These are phyloP conservation scores for Drosophila saltans DNA, from an alignment of 1,140 invertebrate genomes.

Conservation along the genomic window DNA sequence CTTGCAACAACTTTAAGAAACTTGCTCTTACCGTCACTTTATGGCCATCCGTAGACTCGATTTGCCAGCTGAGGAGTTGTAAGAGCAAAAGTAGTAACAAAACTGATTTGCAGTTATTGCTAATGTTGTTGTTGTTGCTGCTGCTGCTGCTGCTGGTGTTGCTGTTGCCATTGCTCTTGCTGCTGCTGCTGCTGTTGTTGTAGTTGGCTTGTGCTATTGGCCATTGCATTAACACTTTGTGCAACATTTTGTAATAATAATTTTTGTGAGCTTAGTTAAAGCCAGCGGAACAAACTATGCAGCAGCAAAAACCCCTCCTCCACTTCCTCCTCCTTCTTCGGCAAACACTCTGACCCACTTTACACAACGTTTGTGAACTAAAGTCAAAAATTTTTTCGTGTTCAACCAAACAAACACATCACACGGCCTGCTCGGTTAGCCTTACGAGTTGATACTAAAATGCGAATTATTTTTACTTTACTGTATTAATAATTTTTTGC, in stretches of 20 bases:
- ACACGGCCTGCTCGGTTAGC: constrained; percentile 31
- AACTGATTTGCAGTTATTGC: constrained; percentile 22
- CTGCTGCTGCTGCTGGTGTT: constrained; percentile 6
- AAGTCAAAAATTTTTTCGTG: constrained; percentile 3
- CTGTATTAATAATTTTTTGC: constrained; percentile 20
- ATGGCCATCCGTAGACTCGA: constrained; percentile 52
- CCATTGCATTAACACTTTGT: constrained; percentile 27
- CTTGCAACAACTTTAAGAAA: constrained; percentile 7
- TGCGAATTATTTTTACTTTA: constrained; percentile 21
- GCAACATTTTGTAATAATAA: constrained; percentile 36
- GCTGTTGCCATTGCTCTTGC: constrained; percentile 19
- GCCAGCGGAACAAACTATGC: constrained; percentile 11
- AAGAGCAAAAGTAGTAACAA: constrained; percentile 36
- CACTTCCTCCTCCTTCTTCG: too few relatives aligned
- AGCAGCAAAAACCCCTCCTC: neutral
- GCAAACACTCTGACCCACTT: constrained; percentile 26
- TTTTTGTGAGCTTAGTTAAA: neutral
- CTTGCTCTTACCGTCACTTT: constrained; percentile 61
- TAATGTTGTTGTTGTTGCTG: constrained; percentile 22
- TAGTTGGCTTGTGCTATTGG: constrained; percentile 23
- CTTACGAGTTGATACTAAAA: constrained; percentile 28
- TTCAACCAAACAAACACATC: constrained; percentile 11
- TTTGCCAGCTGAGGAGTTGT: constrained; percentile 44
- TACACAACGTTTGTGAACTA: neutral
- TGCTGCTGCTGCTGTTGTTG: constrained; percentile 16